A percentile compares a stretch with the other conserved stretches of the same genome.
phyloP scores from a whole-genome alignment of 2,888 invertebrate species.

The Seladonia tumulorum region DNA sequence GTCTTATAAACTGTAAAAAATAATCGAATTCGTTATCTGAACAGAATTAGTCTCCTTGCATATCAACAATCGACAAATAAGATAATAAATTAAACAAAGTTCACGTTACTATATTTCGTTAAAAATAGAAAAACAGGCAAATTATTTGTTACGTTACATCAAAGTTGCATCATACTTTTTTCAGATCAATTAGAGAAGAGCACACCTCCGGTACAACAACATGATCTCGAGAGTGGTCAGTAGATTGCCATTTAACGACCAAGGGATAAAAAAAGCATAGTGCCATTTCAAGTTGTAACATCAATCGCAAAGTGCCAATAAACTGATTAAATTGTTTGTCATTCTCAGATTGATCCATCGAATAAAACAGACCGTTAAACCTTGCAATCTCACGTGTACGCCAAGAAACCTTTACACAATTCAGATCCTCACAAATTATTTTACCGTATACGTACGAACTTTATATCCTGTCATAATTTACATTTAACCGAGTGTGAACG shows the following conservation, averaged over 20 bases:
- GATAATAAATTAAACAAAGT: background rate
- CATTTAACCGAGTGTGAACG: background rate
- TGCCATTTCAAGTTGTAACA: background rate
- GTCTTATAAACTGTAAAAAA: background rate
- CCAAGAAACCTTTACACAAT: background rate
- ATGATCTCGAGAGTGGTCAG: background rate
- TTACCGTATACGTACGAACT: background rate
- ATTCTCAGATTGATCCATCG: background rate
- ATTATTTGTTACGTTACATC: background rate
- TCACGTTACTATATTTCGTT: background rate
- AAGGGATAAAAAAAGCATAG: background rate
- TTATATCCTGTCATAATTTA: background rate
- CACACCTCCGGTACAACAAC: background rate
- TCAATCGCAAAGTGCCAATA: background rate
- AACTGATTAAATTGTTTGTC: background rate
- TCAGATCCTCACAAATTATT: background rate
- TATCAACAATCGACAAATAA: background rate
- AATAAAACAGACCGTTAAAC: background rate
- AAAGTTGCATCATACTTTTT: background rate
- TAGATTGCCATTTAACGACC: background rate
- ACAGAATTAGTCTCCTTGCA: background rate
- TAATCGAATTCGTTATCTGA: background rate
- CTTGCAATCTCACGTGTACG: background rate
- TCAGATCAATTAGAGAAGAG: background rate
- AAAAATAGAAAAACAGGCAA: background rate